Evolutionary conservation across 1,140 invertebrate genomes (phyloP), one percentile per base, ranked within the genome.

Genomic region (Solen grandis): DNA sequence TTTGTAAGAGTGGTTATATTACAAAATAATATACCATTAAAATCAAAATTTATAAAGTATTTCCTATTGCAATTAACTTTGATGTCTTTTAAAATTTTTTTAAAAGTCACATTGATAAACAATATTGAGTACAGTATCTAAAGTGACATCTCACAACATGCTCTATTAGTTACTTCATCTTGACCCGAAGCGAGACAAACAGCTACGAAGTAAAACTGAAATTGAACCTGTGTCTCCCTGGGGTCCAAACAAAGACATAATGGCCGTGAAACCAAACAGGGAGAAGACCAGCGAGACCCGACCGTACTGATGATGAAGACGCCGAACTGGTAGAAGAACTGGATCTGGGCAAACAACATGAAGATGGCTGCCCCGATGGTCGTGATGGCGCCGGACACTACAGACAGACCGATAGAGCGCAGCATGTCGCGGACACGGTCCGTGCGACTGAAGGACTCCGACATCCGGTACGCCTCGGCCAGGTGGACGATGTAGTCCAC

Each of bases 401-500:
- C 86, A 1, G 88, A 88, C 0, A 87, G 81, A 8, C 87, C 88
- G 59, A 88, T 87, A 19, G 76, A 82, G 35, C 87, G 87, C 4
- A 90, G 72, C 85, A 86, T 86, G 36, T 84, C 80, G 3, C 78
- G 84, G 14, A 87, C 81, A 5, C 87, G 77, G 4, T 81, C 84
- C 16, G 69, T 38, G 22, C 88, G 83, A 55, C 84, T 63, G 22
- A 33, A 3, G 46, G 73, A 62, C 16, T 77, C 66, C 16, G 86
- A 86, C 33, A 80, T 78, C 46, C 76, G 57, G 69, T 90, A 90
- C 35, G 86, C 88, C 63, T 90, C 87, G 8, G 88, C 88, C n/a
- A 90, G 63, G 75, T 90, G 89, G 1, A 90, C 88, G 16, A 90
- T 86, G 50, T 89, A 89, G 33, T 90, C 89, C 33, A 90, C 87